phyloP scores from a whole-genome alignment of 2,888 invertebrate species.

The Baccha elongata region DNA sequence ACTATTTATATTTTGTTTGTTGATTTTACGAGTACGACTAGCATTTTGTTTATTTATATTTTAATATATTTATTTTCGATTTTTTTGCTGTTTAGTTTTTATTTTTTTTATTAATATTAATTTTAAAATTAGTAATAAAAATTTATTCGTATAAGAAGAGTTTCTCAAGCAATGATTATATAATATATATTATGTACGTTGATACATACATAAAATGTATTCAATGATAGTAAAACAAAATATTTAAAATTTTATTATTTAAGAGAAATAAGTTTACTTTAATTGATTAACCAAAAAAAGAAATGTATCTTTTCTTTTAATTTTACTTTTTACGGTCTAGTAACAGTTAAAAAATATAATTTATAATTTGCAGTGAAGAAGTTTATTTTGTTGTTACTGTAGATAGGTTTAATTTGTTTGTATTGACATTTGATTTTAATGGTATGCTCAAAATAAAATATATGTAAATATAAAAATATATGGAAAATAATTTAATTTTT shows the following conservation, averaged over 20 bases:
- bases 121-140: slow-evolving; percentile 43
- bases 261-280: too few relatives aligned
- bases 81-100: slow-evolving; percentile 50
- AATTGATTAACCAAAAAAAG: too few relatives aligned
- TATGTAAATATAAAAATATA: too few relatives aligned
- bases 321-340: slow-evolving; percentile 43
- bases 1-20: slow-evolving; percentile 39
- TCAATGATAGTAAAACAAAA: slow-evolving; percentile 42
- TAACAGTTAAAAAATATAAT: slow-evolving; percentile 21
- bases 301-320: too few relatives aligned
- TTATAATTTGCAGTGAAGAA: slow-evolving; percentile 22
- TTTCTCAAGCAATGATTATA: slow-evolving; percentile 67
- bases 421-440: slow-evolving; percentile 16
- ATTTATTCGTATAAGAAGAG: slow-evolving; percentile 64
- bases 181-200: not conserved
- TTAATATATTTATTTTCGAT: slow-evolving; percentile 24
- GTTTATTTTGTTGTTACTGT: slow-evolving; percentile 4
- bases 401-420: not conserved
- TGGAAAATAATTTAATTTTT: slow-evolving; percentile 33
- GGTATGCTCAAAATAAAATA: slow-evolving; percentile 67
- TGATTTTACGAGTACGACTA: slow-evolving; percentile 71
- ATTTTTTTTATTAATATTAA: slow-evolving; percentile 5
- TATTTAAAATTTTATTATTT: too few relatives aligned
- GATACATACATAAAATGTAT: slow-evolving; percentile 32
- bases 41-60: slow-evolving; percentile 61